These are phyloP conservation scores for Troides helena DNA, from an alignment of 2,888 invertebrate genomes.

Conservation along the genomic window DNA sequence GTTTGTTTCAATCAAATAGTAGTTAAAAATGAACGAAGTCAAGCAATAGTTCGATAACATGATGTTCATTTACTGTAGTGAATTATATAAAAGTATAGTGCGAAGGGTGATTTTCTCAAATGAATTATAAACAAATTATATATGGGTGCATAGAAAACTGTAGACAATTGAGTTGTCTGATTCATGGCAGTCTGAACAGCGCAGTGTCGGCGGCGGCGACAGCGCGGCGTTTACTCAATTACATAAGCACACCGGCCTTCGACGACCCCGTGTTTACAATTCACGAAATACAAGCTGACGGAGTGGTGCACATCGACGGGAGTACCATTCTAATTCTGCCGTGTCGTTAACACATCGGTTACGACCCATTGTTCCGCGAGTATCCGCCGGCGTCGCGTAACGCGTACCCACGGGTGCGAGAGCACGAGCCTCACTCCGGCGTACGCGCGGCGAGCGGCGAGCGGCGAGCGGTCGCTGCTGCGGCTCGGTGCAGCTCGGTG, in stretches of 20 bases:
- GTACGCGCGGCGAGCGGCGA: not conserved
- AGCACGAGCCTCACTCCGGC: not conserved
- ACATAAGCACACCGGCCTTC: slow-evolving; percentile 14
- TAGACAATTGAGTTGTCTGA: slow-evolving; percentile 26
- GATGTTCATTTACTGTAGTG: not conserved
- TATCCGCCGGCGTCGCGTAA: too few relatives aligned
- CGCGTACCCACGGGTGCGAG: too few relatives aligned
- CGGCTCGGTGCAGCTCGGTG: not conserved
- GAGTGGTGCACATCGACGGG: slow-evolving; percentile 13
- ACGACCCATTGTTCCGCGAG: slow-evolving; percentile 50
- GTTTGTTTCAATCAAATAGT: too few relatives aligned
- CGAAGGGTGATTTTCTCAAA: slow-evolving; percentile 32
- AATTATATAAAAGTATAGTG: not conserved
- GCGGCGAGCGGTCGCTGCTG: not conserved
- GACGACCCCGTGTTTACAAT: slow-evolving; percentile 14
- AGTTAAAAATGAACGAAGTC: too few relatives aligned
- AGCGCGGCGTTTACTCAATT: slow-evolving; percentile 12
- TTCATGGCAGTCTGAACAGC: slow-evolving; percentile 21
- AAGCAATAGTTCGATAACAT: too few relatives aligned
- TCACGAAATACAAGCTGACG: slow-evolving; percentile 16
- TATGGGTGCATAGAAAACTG: slow-evolving; percentile 32
- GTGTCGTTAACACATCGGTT: slow-evolving; percentile 40
- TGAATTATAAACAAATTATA: slow-evolving; percentile 34
- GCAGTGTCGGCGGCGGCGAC: slow-evolving; percentile 12
- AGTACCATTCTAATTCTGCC: slow-evolving; percentile 23